Evolutionary conservation across 2,888 invertebrate species (phyloP).

Genomic region (Limnephilus auricula): DNA sequence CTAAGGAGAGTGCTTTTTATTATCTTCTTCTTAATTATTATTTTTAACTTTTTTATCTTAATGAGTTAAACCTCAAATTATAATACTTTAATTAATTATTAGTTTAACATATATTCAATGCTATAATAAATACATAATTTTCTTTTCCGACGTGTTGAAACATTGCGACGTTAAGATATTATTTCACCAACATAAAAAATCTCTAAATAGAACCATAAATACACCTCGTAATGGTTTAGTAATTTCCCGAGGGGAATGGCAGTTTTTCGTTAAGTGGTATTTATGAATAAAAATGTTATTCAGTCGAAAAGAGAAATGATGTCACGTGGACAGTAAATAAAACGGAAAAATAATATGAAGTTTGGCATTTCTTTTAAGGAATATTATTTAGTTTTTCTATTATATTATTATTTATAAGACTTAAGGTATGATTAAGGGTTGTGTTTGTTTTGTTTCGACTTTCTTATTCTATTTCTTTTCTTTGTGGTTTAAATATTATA

Average conservation of each 20-base stretch:
- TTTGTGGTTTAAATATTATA: background rate
- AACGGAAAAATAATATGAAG: background rate
- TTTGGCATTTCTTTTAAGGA: background rate
- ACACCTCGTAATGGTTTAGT: background rate
- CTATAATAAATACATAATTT: background rate
- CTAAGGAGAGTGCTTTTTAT: too few species aligned
- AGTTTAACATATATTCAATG: background rate
- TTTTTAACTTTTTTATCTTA: too few species aligned
- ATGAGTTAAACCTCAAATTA: too few species aligned
- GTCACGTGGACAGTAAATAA: background rate
- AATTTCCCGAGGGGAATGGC: background rate
- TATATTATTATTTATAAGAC: background rate
- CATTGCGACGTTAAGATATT: background rate
- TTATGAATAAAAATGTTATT: background rate
- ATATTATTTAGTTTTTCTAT: background rate
- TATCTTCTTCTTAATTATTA: too few species aligned
- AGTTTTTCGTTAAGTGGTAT: background rate
- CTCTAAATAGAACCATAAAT: background rate
- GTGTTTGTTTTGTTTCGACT: background rate
- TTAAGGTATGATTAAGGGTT: background rate
- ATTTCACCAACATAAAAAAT: background rate
- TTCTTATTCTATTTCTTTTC: background rate
- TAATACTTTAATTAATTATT: too few species aligned
- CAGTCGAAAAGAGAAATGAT: background rate
- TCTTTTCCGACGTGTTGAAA: background rate